Percentiles rank a stretch among this genome's conserved stretches.
Evolutionary conservation across 2,113 vertebrate species (phyloP).

Genomic region (Alexandromys fortis): DNA sequence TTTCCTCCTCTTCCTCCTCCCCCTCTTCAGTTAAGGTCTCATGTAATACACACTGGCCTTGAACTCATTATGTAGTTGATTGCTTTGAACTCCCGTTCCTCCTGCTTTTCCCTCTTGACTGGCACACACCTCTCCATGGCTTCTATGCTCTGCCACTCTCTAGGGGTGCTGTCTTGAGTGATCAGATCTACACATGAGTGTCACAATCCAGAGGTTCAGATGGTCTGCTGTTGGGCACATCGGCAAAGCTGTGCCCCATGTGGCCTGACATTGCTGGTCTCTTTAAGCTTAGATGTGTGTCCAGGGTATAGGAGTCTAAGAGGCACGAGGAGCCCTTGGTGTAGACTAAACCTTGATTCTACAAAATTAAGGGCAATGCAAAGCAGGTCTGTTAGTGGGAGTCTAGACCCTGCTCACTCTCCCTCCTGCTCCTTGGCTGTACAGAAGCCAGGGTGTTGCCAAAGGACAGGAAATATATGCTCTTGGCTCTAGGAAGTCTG

Average conservation of each 20-base stretch:
- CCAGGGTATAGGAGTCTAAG: not conserved
- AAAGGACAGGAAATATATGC: slow-evolving; percentile 71
- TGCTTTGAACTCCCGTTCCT: not conserved
- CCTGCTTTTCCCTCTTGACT: not conserved
- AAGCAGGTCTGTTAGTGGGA: slow-evolving; percentile 52
- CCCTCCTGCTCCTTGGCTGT: slow-evolving; percentile 51
- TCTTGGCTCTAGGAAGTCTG: slow-evolving; percentile 72
- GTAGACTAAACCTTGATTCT: not conserved
- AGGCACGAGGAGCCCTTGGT: not conserved
- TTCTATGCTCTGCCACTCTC: not conserved
- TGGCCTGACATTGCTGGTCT: not conserved
- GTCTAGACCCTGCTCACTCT: slow-evolving; percentile 5
- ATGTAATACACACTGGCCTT: not conserved
- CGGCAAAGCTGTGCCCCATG: not conserved
- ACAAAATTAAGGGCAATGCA: not conserved
- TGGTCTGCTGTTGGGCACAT: not conserved
- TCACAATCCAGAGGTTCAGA: not conserved
- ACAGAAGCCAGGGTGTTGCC: slow-evolving; percentile 62
- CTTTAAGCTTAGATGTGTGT: not conserved
- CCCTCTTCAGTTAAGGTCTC: not conserved
- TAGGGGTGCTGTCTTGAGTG: not conserved
- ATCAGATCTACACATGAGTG: not conserved
- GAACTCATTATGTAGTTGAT: not conserved
- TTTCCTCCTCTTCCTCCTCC: not conserved
- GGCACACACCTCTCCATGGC: not conserved